phyloP scores from a whole-genome alignment of 2,113 vertebrate species.

The Nothoprocta pentlandii region DNA sequence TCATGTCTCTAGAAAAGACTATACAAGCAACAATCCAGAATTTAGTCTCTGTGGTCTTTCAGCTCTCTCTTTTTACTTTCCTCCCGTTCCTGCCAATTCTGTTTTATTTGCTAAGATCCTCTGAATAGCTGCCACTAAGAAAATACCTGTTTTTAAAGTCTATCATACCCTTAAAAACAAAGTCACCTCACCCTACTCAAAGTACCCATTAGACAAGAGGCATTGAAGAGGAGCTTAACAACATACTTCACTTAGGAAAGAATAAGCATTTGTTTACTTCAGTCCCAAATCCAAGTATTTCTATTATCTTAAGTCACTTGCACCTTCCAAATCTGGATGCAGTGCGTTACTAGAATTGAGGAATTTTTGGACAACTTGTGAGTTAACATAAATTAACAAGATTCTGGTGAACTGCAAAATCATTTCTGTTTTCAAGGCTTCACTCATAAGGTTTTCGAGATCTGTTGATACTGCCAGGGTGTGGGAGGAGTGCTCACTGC shows the following conservation, averaged over 20 bases:
- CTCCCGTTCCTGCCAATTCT: background rate
- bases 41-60: background rate
- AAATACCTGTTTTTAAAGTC: background rate
- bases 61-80: background rate
- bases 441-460: background rate
- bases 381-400: background rate
- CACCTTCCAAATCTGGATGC: background rate
- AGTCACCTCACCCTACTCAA: background rate
- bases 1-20: background rate
- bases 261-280: background rate
- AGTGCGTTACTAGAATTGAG: background rate
- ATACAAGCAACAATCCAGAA: background rate
- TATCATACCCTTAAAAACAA: background rate
- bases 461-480: too few relatives aligned
- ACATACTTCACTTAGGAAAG: background rate
- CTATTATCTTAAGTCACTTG: background rate
- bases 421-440: background rate
- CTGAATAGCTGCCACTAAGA: background rate
- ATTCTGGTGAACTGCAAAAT: background rate
- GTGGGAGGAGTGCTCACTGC: too few relatives aligned
- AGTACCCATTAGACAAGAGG: background rate
- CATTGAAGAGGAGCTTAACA: background rate
- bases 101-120: background rate
- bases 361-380: rapidly evolving
- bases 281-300: background rate